Conservation (phyloP, 2,888 invertebrate genomes). For the Theretra japonica region DNA sequence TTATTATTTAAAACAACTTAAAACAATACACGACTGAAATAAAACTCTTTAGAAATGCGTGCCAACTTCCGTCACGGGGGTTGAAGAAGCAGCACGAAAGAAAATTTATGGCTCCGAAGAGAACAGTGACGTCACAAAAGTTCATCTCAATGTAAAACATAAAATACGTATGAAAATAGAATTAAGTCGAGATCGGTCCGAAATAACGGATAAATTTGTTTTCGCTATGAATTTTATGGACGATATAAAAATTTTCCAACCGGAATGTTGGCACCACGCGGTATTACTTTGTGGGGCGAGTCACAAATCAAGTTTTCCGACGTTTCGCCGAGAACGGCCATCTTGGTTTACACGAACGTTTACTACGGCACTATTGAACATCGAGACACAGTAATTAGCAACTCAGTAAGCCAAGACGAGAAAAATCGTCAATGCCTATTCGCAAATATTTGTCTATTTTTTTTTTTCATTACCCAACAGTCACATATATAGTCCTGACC, state of each 20-base stretch:
- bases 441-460: background rate
- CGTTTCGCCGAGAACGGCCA: slow-evolving; percentile 55
- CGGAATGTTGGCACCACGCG: slow-evolving; percentile 60
- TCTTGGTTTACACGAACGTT: slow-evolving; percentile 63
- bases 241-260: slow-evolving; percentile 61
- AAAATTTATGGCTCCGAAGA: slow-evolving; percentile 35
- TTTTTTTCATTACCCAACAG: too few species aligned
- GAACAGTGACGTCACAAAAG: slow-evolving; percentile 8
- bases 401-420: slow-evolving; percentile 12
- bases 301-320: slow-evolving; percentile 70
- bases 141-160: slow-evolving; percentile 29
- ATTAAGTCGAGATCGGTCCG: slow-evolving; percentile 33
- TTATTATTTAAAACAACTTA: background rate
- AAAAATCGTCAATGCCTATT: background rate
- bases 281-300: slow-evolving; percentile 57
- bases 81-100: slow-evolving; percentile 17
- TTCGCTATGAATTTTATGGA: slow-evolving; percentile 41
- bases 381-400: slow-evolving; percentile 43
- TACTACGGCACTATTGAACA: slow-evolving; percentile 57
- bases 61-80: slow-evolving; percentile 14
- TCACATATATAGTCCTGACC: too few species aligned
- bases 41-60: slow-evolving; percentile 1
- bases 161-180: slow-evolving; percentile 35
- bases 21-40: background rate
- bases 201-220: slow-evolving; percentile 23